phyloP scores from a whole-genome alignment of 2,797 vertebrate genomes.

The Brotula barbata region DNA sequence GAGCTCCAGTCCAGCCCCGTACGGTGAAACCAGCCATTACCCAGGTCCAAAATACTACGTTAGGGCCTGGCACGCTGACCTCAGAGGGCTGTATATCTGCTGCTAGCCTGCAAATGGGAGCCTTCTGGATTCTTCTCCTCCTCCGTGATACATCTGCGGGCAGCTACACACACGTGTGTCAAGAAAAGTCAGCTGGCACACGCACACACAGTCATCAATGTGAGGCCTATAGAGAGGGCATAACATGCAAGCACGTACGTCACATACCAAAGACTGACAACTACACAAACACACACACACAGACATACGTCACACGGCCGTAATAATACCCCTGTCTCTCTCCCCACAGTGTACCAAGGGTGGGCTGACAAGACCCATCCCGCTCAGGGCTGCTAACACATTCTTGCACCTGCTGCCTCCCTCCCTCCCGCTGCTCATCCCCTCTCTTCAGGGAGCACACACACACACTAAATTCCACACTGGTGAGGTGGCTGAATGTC shows the following conservation, averaged over 20 bases:
- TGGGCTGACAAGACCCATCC: constrained; percentile 69
- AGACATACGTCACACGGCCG: constrained; percentile 14
- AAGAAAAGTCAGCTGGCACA: constrained; percentile 42
- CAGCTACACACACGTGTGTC: constrained; percentile 32
- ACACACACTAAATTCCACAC: constrained; percentile 60
- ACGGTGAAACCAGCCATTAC: constrained; percentile 69
- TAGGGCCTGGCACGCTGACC: constrained; percentile 45
- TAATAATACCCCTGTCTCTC: constrained; percentile 17
- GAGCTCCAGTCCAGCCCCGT: constrained; percentile 54
- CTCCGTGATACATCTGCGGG: constrained; percentile 49
- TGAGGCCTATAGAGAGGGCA: constrained; percentile 14
- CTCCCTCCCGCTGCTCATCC: constrained; percentile 57
- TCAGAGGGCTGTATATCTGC: constrained; percentile 45
- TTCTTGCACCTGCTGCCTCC: constrained; percentile 75
- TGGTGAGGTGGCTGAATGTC: constrained; percentile 66
- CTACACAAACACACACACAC: constrained; percentile 40
- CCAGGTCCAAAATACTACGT: constrained; percentile 69
- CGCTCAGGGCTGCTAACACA: constrained; percentile 62
- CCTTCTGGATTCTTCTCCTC: constrained; percentile 52
- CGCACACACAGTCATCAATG: constrained; percentile 17
- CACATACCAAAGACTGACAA: constrained; percentile 26
- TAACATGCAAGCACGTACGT: not conserved
- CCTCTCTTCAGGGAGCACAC: constrained; percentile 50
- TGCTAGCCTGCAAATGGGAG: constrained; percentile 55
- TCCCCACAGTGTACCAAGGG: constrained; percentile 48